phyloP scores from a whole-genome alignment of 2,113 vertebrate genomes.

The Grammomys surdaster region DNA sequence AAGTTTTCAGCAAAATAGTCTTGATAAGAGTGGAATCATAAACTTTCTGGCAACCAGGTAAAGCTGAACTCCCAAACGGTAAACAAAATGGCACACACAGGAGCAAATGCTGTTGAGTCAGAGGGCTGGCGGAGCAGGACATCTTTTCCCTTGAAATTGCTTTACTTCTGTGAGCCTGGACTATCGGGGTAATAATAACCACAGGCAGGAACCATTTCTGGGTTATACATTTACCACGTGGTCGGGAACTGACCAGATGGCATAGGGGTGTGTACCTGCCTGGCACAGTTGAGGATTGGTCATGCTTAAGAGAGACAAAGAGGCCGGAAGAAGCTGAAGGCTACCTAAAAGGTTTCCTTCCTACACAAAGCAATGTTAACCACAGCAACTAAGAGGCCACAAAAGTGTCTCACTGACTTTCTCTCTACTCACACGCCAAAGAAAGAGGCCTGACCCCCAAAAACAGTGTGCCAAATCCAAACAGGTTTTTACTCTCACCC shows the following conservation, averaged over 20 bases:
- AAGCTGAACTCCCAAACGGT: slow-evolving; percentile 11
- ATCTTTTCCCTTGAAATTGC: slow-evolving; percentile 36
- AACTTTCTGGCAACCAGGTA: slow-evolving; percentile 11
- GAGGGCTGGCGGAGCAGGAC: not conserved
- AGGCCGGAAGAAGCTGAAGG: not conserved
- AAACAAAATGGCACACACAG: slow-evolving; percentile 1
- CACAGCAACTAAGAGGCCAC: not conserved
- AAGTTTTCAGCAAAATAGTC: slow-evolving; percentile 2
- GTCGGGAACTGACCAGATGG: not conserved
- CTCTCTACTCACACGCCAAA: not conserved
- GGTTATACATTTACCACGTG: slow-evolving; percentile 17
- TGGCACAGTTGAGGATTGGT: not conserved
- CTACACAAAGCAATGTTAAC: not conserved
- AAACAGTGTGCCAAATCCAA: not conserved
- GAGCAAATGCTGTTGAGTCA: not conserved
- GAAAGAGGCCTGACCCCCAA: not conserved
- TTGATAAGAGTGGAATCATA: not conserved
- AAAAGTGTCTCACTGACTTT: not conserved
- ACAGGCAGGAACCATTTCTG: slow-evolving; percentile 2
- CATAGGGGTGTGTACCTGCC: not conserved
- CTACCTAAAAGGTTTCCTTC: not conserved
- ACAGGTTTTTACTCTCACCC: slow-evolving; percentile 20
- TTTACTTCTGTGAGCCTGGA: slow-evolving; percentile 6
- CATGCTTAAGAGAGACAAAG: not conserved
- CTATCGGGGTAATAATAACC: not conserved